Evolutionary conservation across 2,888 invertebrate species (phyloP).

Genomic region (Pomacea canaliculata): DNA sequence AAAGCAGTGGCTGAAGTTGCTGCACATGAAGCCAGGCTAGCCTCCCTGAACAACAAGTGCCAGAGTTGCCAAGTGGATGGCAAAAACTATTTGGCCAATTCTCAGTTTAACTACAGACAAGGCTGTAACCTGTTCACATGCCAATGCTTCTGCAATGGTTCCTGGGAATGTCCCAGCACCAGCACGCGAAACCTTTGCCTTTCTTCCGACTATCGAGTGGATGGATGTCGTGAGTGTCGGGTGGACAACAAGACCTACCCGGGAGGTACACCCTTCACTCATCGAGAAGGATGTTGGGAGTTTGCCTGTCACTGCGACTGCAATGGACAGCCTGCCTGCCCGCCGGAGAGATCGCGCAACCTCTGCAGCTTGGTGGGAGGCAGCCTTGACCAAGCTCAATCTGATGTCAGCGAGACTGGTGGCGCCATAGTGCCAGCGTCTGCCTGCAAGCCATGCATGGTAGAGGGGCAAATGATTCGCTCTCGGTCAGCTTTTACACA

Average conservation of each 20-base stretch:
- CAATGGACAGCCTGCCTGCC: conserved; percentile 52
- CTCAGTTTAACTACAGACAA: conserved; percentile 42
- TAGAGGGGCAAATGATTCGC: conserved; percentile 35
- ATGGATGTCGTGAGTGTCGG: conserved; percentile 33
- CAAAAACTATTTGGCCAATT: conserved; percentile 32
- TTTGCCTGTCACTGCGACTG: conserved; percentile 54
- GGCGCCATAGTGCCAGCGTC: background rate
- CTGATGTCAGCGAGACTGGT: background rate
- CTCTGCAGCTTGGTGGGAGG: conserved; percentile 25
- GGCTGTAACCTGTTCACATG: conserved; percentile 47
- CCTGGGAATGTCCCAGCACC: conserved; percentile 45
- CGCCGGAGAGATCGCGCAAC: conserved; percentile 36
- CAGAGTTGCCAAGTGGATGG: conserved; percentile 26
- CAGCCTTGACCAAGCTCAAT: background rate
- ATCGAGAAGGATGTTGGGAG: conserved; percentile 46
- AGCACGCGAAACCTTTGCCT: conserved; percentile 23
- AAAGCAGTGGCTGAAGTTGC: conserved; percentile 22
- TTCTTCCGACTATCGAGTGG: background rate
- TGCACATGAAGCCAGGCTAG: conserved; percentile 29
- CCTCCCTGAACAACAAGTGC: background rate
- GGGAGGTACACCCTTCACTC: conserved; percentile 36
- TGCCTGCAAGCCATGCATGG: conserved; percentile 37
- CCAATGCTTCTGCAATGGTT: conserved; percentile 49
- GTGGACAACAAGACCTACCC: conserved; percentile 31
- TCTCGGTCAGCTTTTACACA: conserved; percentile 36